Base-by-base conservation (phyloP, 2,888 invertebrate genomes). In the Pristionchus exspectatus region DNA sequence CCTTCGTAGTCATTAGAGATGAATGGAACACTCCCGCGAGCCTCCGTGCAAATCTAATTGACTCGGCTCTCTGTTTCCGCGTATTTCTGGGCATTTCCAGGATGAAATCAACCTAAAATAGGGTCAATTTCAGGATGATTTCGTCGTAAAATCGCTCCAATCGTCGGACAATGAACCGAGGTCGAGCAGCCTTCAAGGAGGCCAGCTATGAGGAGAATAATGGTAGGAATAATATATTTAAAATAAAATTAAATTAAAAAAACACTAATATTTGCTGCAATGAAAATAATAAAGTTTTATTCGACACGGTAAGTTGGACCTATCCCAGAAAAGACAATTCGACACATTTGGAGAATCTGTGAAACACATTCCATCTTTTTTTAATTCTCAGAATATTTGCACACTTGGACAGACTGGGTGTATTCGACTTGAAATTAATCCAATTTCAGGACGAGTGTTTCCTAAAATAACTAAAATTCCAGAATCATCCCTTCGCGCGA, bases 401-500 rank as follows among this genome's bases (percentile, higher is more conserved):
- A n/a, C n/a, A n/a, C n/a, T n/a, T n/a, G n/a, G n/a, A 56, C 44
- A 24, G n/a, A 50, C n/a, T 1, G 24, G 30, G 84, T 2, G 9
- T 1, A 16, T 83, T 50, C n/a, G n/a, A 9, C 18, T n/a, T 54
- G 54, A 50, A 50, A 83, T 27, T 83, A 16, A 54, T 3, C 24
- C 27, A 33, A 33, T 44, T 44, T 81, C 44, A 30, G 33, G 14
- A 14, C 0, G 33, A 2, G 27, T 12, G 30, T 2, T 21, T 85
- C 30, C 3, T 16, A 12, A 56, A 30, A 54, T n/a, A 16, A 18
- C 9, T 7, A n/a, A 3, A 85, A 86, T 87, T 56, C 9, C 74
- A 74, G 74, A 77, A n/a, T 50, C 88, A 0, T 56, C 74, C 54
- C 38, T 88, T 3, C 92, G 92, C 54, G 94, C 94, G 83, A 95